Evolutionary conservation across 2,113 vertebrate genomes (phyloP).

Genomic region (Lethenteron reissneri): DNA sequence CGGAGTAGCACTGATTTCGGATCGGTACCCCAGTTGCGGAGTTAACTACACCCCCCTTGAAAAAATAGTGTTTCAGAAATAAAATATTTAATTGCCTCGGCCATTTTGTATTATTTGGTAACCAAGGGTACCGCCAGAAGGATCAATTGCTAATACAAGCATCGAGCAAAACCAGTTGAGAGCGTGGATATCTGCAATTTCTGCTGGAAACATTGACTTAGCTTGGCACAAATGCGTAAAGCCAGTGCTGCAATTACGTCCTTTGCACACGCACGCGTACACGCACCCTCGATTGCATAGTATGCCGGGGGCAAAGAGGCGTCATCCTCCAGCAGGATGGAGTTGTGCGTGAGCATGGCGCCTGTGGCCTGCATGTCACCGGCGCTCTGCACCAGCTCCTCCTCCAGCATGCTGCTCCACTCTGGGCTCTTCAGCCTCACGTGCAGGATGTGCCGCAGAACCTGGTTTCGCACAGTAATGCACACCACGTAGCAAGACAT

Average conservation of each 20-base stretch:
- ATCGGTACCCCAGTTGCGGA: no score
- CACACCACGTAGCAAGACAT: constrained; percentile 1
- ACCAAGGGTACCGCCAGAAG: neutral
- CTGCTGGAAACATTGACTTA: neutral
- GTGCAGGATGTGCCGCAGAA: constrained; percentile 44
- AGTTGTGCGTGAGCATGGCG: constrained; percentile 23
- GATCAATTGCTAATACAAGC: neutral
- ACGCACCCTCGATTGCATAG: constrained; percentile 85
- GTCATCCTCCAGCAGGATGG: constrained; percentile 79
- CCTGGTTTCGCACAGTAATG: constrained; percentile 21
- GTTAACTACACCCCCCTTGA: no score
- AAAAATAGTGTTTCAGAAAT: no score
- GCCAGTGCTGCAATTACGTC: neutral
- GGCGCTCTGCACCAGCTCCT: constrained; percentile 69
- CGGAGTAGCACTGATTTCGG: no score
- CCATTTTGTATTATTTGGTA: neutral
- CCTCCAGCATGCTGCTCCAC: constrained; percentile 75
- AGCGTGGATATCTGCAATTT: neutral
- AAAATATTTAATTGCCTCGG: no score
- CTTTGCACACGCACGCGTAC: neutral
- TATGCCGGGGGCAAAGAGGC: constrained; percentile 48
- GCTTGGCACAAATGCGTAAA: neutral
- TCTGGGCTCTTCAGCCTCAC: constrained; percentile 71
- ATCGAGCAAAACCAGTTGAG: neutral
- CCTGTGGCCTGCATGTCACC: constrained; percentile 50